Percentiles rank a stretch among this genome's conserved stretches.
Evolutionary conservation across 2,113 vertebrate genomes (phyloP).

Genomic region (Aythya baeri): DNA sequence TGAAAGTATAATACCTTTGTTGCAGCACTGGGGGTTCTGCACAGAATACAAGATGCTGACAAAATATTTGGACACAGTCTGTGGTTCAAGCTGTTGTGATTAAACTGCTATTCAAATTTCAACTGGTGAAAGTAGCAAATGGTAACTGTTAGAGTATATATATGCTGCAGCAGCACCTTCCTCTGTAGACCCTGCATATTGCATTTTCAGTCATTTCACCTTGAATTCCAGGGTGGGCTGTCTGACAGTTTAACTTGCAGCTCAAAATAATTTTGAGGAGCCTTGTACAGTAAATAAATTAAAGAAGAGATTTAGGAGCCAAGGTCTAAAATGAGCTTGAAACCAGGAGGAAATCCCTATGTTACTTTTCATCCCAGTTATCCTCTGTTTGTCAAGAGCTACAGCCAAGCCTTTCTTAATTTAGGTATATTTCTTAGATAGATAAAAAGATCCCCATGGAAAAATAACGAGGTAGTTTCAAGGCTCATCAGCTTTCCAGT

Average conservation of each 20-base stretch:
- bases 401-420: neutral
- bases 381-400: neutral
- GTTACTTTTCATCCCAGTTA: neutral
- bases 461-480: neutral
- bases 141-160: fast-evolving
- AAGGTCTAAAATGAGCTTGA: neutral
- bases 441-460: neutral
- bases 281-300: neutral
- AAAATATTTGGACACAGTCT: neutral
- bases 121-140: neutral
- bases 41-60: neutral
- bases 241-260: neutral
- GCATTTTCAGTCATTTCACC: neutral
- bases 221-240: neutral
- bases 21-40: neutral
- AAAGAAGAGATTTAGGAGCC: neutral
- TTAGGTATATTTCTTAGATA: neutral
- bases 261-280: neutral
- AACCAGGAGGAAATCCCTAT: neutral
- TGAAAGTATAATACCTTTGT: neutral
- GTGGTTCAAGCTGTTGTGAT: neutral
- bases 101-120: neutral
- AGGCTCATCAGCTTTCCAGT: neutral
- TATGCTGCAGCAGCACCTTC: neutral
- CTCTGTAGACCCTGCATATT: neutral